phyloP scores from a whole-genome alignment of 2,888 invertebrate species.

The Drosophila tanythrix region DNA sequence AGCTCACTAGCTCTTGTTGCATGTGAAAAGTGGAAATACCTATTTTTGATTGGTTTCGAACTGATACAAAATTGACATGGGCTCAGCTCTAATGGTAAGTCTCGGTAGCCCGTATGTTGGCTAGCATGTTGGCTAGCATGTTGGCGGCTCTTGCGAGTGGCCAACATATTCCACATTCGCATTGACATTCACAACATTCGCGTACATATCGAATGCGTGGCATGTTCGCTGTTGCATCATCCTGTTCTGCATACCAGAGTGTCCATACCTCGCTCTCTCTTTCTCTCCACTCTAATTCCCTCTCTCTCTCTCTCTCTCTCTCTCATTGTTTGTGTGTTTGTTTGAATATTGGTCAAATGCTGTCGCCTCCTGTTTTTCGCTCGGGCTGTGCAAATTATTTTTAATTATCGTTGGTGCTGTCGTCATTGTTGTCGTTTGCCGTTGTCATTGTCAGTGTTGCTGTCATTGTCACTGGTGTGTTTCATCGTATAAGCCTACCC shows the following conservation, averaged over 20 bases:
- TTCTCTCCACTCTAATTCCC: neutral
- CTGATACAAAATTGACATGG: neutral
- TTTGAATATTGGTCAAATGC: conserved; percentile 15
- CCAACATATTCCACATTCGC: conserved; percentile 15
- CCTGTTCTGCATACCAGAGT: conserved; percentile 45
- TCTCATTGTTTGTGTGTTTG: conserved; percentile 9
- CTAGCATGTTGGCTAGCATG: neutral
- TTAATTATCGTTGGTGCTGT: conserved; percentile 74
- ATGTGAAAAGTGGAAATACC: neutral
- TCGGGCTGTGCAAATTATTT: conserved; percentile 69
- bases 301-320: neutral
- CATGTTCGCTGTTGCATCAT: conserved; percentile 48
- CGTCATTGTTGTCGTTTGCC: conserved; percentile 56
- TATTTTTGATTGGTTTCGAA: neutral
- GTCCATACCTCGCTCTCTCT: neutral
- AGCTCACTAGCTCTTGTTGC: neutral
- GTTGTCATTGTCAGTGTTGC: conserved; percentile 53
- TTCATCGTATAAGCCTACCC: conserved; percentile 42
- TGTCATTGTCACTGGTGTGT: conserved; percentile 64
- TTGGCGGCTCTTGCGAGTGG: neutral
- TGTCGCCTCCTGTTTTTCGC: conserved; percentile 29
- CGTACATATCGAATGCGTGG: conserved; percentile 52
- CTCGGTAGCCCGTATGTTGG: neutral
- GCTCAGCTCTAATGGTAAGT: conserved; percentile 4
- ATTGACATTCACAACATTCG: conserved; percentile 28